Percentiles rank a stretch among this genome's conserved stretches.
Conservation (phyloP, 2,797 vertebrate species). For the Brotula barbata region DNA sequence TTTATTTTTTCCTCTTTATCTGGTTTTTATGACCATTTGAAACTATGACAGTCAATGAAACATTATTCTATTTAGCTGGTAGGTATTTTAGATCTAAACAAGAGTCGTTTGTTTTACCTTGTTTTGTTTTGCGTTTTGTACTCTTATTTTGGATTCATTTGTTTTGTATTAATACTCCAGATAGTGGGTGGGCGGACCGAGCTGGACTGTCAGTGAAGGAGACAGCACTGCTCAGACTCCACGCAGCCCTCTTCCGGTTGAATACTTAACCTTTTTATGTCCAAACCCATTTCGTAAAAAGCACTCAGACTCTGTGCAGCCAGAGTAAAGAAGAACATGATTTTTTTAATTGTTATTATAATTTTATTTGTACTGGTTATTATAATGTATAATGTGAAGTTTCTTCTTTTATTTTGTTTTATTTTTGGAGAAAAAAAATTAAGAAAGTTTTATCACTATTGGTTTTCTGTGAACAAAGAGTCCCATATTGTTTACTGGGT, state of each 20-base stretch:
- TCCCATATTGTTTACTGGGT: constrained; percentile 80
- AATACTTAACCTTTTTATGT: constrained; percentile 80
- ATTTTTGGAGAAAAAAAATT: constrained; percentile 67
- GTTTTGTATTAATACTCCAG: constrained; percentile 82
- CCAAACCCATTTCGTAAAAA: constrained; percentile 88
- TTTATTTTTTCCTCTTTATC: constrained; percentile 88
- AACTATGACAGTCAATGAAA: constrained; percentile 77
- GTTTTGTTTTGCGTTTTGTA: constrained; percentile 71
- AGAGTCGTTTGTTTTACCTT: constrained; percentile 75
- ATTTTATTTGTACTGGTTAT: constrained; percentile 89
- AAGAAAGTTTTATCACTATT: constrained; percentile 67
- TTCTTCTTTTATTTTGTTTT: constrained; percentile 67
- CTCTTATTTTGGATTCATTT: constrained; percentile 63
- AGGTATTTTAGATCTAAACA: constrained; percentile 80
- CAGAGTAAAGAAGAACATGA: constrained; percentile 87
- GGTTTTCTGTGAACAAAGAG: constrained; percentile 86
- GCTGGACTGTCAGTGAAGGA: constrained; percentile 74
- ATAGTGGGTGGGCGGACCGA: constrained; percentile 73
- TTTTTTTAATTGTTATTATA: constrained; percentile 69
- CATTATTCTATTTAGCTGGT: constrained; percentile 84
- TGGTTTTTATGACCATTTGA: constrained; percentile 77
- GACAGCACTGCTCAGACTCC: constrained; percentile 71
- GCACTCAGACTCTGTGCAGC: constrained; percentile 92
- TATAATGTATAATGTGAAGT: constrained; percentile 95
- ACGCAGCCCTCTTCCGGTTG: constrained; percentile 75